Percentiles rank a stretch among this genome's conserved stretches.
Conservation (phyloP, 2,113 vertebrate genomes). For the Ellobius talpinus region DNA sequence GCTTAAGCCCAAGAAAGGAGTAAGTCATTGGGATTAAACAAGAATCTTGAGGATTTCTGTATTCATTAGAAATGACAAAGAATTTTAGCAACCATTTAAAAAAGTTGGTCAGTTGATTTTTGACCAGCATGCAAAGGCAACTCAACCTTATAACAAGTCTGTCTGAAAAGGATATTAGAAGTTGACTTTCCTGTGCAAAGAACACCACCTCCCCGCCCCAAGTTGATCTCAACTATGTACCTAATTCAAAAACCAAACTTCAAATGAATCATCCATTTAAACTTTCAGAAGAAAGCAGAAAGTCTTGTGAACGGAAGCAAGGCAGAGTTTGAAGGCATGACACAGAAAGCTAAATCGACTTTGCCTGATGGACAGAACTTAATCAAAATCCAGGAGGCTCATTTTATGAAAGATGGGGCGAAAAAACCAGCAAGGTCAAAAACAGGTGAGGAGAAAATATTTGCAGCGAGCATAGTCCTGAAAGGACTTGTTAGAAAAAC, state of each 20-base stretch:
- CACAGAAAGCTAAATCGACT: not conserved
- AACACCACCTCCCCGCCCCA: too few relatives aligned
- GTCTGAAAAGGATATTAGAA: not conserved
- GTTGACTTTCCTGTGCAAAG: not conserved
- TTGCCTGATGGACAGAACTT: not conserved
- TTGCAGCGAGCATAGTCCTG: not conserved
- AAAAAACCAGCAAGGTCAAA: not conserved
- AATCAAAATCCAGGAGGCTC: not conserved
- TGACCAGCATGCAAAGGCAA: not conserved
- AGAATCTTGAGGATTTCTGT: not conserved
- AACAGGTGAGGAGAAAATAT: not conserved
- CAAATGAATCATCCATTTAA: not conserved
- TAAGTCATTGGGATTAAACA: not conserved
- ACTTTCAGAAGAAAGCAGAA: not conserved
- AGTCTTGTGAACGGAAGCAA: not conserved
- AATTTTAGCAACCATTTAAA: not conserved
- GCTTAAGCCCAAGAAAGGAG: not conserved
- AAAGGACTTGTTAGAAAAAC: not conserved
- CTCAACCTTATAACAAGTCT: not conserved
- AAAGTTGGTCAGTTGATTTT: not conserved
- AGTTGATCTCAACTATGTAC: not conserved
- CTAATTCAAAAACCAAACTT: not conserved
- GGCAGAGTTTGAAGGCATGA: not conserved
- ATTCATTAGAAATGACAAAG: not conserved
- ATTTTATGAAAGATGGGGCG: not conserved